phyloP scores from a whole-genome alignment of 2,113 vertebrate genomes.

The Acrocephalus arundinaceus region DNA sequence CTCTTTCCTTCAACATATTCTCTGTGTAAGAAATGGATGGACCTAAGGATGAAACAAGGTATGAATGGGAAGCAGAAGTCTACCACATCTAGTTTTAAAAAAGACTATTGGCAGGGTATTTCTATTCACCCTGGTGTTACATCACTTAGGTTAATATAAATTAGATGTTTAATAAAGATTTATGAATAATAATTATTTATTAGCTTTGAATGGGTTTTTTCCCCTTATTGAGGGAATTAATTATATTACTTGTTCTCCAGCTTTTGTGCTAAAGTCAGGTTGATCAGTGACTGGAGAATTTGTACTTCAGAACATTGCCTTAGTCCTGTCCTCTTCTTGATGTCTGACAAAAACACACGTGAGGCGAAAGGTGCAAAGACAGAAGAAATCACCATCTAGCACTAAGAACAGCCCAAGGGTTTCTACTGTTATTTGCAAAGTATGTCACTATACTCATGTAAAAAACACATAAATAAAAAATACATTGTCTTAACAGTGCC shows the following conservation, averaged over 20 bases:
- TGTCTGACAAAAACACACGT: not conserved
- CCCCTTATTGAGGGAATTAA: not conserved
- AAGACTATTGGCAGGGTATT: not conserved
- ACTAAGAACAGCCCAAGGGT: not conserved
- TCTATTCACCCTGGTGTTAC: not conserved
- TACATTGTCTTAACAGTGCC: not conserved
- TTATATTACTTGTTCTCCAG: not conserved
- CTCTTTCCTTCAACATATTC: not conserved
- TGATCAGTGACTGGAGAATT: not conserved
- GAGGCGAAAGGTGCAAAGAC: not conserved
- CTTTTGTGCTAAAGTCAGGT: not conserved
- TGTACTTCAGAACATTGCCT: not conserved
- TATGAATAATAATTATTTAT: not conserved
- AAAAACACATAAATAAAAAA: not conserved
- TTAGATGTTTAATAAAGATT: not conserved
- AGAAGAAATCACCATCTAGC: not conserved
- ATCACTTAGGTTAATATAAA: not conserved
- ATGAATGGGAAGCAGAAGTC: not conserved
- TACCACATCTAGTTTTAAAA: not conserved
- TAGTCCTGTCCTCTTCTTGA: not conserved
- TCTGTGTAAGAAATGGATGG: not conserved
- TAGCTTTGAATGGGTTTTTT: not conserved
- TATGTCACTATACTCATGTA: not conserved
- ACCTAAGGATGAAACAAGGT: not conserved
- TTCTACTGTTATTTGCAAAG: not conserved